phyloP scores from a whole-genome alignment of 2,888 invertebrate species.

The Cheilosia pagana region DNA sequence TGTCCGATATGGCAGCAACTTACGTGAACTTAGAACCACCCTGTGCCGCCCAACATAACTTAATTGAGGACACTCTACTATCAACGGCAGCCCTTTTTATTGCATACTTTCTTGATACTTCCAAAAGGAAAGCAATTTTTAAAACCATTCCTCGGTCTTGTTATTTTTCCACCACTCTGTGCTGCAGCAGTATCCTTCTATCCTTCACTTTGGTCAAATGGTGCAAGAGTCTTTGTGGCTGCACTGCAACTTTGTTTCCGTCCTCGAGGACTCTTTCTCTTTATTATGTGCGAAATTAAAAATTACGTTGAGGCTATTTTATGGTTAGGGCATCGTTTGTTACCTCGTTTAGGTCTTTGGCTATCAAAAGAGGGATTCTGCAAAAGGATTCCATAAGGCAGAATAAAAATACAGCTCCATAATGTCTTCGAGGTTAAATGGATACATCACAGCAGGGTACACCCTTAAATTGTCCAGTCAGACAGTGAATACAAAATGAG shows the following conservation, averaged over 20 bases:
- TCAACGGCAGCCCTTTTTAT: too few species aligned
- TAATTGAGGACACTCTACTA: too few species aligned
- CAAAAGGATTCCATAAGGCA: background rate
- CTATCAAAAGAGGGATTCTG: slow-evolving; percentile 40
- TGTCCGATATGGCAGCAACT: too few species aligned
- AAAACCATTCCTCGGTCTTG: background rate
- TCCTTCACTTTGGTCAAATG: slow-evolving; percentile 37
- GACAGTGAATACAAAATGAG: slow-evolving; percentile 64
- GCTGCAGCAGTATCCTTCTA: background rate
- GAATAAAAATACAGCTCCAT: background rate
- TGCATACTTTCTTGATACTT: too few species aligned
- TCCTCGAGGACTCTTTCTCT: slow-evolving; percentile 47
- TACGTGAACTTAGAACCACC: too few species aligned
- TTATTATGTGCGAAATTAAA: slow-evolving; percentile 74
- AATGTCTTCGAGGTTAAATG: slow-evolving; percentile 47
- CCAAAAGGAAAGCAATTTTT: too few species aligned
- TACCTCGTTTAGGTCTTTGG: slow-evolving; percentile 43
- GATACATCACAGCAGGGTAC: slow-evolving; percentile 60
- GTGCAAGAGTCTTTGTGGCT: slow-evolving; percentile 32
- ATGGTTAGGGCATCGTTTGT: slow-evolving; percentile 39
- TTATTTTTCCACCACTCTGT: slow-evolving; percentile 27
- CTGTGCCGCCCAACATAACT: too few species aligned
- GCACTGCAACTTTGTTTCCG: slow-evolving; percentile 27
- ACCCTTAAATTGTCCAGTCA: slow-evolving; percentile 52
- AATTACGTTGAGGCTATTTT: slow-evolving; percentile 56